Evolutionary conservation across 2,113 vertebrate genomes (phyloP).

Genomic region (Boulengeromyrus knoepffleri): DNA sequence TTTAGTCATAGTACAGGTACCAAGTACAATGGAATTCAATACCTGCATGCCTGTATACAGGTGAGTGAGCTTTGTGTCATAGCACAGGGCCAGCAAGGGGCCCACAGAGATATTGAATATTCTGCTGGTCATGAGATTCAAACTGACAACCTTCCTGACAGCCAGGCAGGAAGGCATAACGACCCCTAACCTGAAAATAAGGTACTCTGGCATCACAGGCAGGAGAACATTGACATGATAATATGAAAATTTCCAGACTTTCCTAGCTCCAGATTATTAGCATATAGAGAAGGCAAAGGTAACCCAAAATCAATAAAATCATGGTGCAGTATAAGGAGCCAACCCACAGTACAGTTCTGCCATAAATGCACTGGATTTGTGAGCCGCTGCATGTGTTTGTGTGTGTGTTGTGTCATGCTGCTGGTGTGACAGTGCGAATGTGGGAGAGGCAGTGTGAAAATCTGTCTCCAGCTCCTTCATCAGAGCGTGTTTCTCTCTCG

Average conservation of each 20-base stretch:
- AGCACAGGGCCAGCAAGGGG: not conserved
- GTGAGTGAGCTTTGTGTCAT: not conserved
- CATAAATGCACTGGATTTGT: not conserved
- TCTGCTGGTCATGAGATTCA: not conserved
- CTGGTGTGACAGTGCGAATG: not conserved
- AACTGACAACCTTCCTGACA: not conserved
- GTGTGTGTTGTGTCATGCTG: not conserved
- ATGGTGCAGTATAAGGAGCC: not conserved
- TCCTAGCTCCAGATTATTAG: not conserved
- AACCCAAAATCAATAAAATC: not conserved
- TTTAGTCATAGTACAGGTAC: not conserved
- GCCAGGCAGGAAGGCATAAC: not conserved
- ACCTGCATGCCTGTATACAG: not conserved
- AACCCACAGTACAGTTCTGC: not conserved
- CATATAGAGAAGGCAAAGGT: not conserved
- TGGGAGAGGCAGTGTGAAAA: constrained; percentile 12
- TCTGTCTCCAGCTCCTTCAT: constrained; percentile 43
- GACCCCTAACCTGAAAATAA: not conserved
- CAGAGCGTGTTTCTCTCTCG: constrained; percentile 52
- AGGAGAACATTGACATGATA: not conserved
- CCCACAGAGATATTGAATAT: not conserved
- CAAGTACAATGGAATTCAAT: not conserved
- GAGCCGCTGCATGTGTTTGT: not conserved
- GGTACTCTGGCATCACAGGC: not conserved
- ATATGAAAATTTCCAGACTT: not conserved